These are phyloP conservation scores for Mystacides longicornis DNA, from an alignment of 2,888 invertebrate species.

Conservation along the genomic window DNA sequence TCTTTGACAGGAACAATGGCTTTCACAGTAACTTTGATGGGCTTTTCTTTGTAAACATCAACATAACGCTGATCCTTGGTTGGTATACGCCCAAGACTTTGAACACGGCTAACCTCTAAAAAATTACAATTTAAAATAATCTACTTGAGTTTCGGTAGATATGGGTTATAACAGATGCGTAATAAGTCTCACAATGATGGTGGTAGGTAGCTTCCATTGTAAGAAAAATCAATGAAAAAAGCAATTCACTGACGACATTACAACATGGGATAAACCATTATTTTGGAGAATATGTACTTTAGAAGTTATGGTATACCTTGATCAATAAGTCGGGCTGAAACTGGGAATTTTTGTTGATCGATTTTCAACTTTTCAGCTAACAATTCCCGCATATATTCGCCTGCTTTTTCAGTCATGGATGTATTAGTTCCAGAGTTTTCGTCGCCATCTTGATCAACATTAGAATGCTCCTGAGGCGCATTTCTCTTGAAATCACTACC, in stretches of 20 bases:
- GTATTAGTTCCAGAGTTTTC: slow-evolving; percentile 7
- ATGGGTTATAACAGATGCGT: no score
- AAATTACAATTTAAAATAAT: no score
- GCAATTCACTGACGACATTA: no score
- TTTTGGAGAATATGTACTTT: no score
- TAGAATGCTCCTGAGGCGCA: slow-evolving; percentile 29
- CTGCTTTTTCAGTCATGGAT: slow-evolving; percentile 61
- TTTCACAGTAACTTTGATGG: slow-evolving; percentile 63
- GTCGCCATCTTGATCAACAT: slow-evolving; percentile 38
- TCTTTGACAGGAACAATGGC: slow-evolving; percentile 66
- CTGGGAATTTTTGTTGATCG: slow-evolving; percentile 60
- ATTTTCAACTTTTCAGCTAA: slow-evolving; percentile 63
- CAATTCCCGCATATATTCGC: slow-evolving; percentile 69
- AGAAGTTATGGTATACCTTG: slow-evolving; percentile 56
- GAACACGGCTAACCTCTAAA: slow-evolving; percentile 68
- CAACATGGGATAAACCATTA: no score
- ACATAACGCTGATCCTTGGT: slow-evolving; percentile 62
- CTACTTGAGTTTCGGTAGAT: no score
- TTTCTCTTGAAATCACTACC: slow-evolving; percentile 46
- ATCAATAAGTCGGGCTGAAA: slow-evolving; percentile 63
- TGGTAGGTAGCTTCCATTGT: no score
- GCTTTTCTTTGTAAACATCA: slow-evolving; percentile 70
- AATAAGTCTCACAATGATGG: no score
- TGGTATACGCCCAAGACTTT: slow-evolving; percentile 59
- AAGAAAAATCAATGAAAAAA: no score